A percentile compares a stretch with the other conserved stretches of the same genome.
Conservation (phyloP, 1,140 invertebrate species). For the Melipona quadrifasciata region DNA sequence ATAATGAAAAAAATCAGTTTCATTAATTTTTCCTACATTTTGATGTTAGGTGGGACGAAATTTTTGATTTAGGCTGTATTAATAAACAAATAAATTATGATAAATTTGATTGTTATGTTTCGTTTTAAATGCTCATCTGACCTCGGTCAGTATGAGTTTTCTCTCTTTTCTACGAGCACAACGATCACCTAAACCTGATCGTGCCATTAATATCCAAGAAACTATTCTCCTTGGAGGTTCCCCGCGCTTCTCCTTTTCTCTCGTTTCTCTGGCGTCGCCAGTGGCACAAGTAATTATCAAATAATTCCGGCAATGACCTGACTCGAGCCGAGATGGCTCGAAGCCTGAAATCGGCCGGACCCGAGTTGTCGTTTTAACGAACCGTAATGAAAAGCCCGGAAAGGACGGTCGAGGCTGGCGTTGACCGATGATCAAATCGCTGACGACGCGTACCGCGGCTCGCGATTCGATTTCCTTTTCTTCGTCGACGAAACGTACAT, state of each 20-base stretch:
- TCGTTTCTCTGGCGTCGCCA: not conserved
- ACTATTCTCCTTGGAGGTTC: not conserved
- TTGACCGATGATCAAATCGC: constrained; percentile 37
- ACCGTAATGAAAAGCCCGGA: constrained; percentile 17
- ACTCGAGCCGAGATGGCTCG: constrained; percentile 7
- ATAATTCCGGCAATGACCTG: constrained; percentile 33
- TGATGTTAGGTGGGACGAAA: too few species aligned
- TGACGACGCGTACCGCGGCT: not conserved
- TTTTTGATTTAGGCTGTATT: too few species aligned
- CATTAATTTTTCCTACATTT: too few species aligned
- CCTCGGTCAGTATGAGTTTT: too few species aligned
- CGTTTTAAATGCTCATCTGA: too few species aligned
- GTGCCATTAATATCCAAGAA: not conserved
- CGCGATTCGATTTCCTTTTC: too few species aligned
- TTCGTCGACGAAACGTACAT: too few species aligned
- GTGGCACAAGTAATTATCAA: constrained; percentile 30
- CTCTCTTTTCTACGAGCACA: too few species aligned
- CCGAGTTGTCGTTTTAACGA: constrained; percentile 10
- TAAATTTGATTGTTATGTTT: too few species aligned
- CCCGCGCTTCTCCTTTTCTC: not conserved
- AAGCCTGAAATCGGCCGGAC: constrained; percentile 11
- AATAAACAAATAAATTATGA: too few species aligned
- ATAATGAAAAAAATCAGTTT: too few species aligned
- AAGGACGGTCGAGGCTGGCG: not conserved
- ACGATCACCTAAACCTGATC: too few species aligned